Conservation (phyloP, 2,113 vertebrate species). For the Sula dactylatra region DNA sequence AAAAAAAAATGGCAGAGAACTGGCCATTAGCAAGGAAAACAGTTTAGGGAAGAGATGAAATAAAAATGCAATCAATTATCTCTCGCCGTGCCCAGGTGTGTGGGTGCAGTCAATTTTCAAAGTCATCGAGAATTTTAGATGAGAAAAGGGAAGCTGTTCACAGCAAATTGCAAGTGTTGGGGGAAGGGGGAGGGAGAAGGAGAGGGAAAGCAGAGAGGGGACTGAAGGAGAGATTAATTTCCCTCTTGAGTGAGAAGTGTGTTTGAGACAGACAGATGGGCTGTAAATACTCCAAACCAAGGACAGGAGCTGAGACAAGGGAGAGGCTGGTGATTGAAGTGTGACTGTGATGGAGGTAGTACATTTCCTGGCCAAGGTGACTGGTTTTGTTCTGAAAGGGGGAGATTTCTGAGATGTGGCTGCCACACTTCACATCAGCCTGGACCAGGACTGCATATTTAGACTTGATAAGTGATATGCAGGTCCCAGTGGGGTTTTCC, state of each 20-base stretch:
- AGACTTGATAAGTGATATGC: conserved; percentile 63
- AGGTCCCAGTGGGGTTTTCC: conserved; percentile 42
- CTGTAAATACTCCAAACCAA: conserved; percentile 76
- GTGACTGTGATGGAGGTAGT: conserved; percentile 74
- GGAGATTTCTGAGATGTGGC: background rate
- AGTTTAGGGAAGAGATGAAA: conserved; percentile 54
- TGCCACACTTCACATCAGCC: conserved; percentile 28
- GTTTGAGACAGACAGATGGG: conserved; percentile 80
- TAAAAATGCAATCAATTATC: conserved; percentile 54
- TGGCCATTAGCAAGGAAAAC: conserved; percentile 67
- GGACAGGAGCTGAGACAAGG: conserved; percentile 73
- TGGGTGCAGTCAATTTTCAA: conserved; percentile 66
- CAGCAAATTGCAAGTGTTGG: conserved; percentile 57
- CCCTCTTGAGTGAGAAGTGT: conserved; percentile 66
- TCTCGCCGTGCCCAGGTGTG: conserved; percentile 43
- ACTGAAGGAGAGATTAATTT: conserved; percentile 56
- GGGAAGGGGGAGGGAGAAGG: background rate
- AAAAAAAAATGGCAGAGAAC: conserved; percentile 45
- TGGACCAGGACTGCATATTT: conserved; percentile 1
- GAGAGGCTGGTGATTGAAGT: conserved; percentile 76
- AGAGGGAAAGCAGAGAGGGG: background rate
- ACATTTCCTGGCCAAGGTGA: conserved; percentile 73
- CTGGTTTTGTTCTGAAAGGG: conserved; percentile 45
- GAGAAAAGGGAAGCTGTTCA: conserved; percentile 57
- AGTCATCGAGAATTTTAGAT: conserved; percentile 49